Percentiles rank a stretch among this genome's conserved stretches.
These are phyloP conservation scores for Theristus sp. DNA, from an alignment of 2,888 invertebrate genomes.

Conservation along the genomic window DNA sequence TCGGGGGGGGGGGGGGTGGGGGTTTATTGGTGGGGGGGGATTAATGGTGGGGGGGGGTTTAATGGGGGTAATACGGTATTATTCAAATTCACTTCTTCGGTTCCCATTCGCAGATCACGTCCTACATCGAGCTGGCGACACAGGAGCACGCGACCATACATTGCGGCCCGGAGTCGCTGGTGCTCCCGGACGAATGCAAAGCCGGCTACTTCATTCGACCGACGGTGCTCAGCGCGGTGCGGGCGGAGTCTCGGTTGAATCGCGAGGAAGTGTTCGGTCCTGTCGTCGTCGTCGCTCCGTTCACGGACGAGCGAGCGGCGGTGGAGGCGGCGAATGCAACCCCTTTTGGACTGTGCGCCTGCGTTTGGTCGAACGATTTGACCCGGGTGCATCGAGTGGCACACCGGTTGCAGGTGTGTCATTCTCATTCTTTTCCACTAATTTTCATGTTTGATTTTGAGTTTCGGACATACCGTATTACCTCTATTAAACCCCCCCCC, in stretches of 20 bases:
- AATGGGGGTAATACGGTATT: too few relatives aligned
- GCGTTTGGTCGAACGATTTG: constrained; percentile 35
- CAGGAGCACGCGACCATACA: constrained; percentile 32
- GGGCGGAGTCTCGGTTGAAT: constrained; percentile 34
- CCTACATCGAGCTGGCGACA: constrained; percentile 27
- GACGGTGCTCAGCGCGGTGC: constrained; percentile 33
- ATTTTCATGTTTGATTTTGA: too few relatives aligned
- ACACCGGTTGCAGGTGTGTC: constrained; percentile 31
- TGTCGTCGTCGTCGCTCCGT: constrained; percentile 29
- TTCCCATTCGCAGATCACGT: too few relatives aligned
- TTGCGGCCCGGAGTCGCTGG: constrained; percentile 29
- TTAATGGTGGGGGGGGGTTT: too few relatives aligned
- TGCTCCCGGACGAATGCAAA: neutral
- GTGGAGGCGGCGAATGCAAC: constrained; percentile 35
- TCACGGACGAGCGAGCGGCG: constrained; percentile 22
- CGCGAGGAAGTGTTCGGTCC: constrained; percentile 42
- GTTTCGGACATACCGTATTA: too few relatives aligned
- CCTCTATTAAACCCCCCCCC: too few relatives aligned
- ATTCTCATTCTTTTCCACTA: neutral
- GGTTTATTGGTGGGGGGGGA: too few relatives aligned
- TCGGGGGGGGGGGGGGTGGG: too few relatives aligned
- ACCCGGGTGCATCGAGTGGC: constrained; percentile 34
- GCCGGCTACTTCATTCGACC: constrained; percentile 38
- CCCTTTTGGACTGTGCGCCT: constrained; percentile 38
- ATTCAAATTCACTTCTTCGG: too few relatives aligned